Evolutionary conservation across 2,888 invertebrate species (phyloP), one percentile per base, ranked within the genome.

Genomic region (Tryphoninae sp.): DNA sequence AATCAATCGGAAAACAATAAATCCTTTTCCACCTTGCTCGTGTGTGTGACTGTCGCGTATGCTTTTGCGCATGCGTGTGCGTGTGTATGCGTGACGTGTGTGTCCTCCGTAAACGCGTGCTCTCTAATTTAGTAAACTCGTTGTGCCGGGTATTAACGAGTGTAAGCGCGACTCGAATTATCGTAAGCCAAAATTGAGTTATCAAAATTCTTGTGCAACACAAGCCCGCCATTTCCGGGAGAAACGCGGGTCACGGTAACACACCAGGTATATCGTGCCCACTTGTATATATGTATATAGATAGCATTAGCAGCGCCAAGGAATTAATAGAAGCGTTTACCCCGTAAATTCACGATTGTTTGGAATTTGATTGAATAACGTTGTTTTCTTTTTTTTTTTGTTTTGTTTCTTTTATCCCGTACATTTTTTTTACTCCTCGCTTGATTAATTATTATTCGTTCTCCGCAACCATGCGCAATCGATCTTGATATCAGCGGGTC

Each of bases 141-240:
- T 2, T 45, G 45, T 45, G 19, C 19, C 7, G 16, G 19, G 19
- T 19, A 9, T 19, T 55, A 8, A 19, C 55, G 55, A 55, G 19
- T 55, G 19, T 9, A 55, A 19, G 55, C 19, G 16, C 8, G 51
- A 6, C 13, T 16, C 55, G 19, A 19, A 19, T 55, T 45, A 1
- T 51, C 55, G 55, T 55, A 55, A 55, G 16, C 16, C 8, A 62
- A 74, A 49, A 42, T 74, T 74, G 16, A 13, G 33, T 23, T 8
- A 45, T 11, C 7, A 55, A 23, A 51, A 61, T 68, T 62, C 61
- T 68, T 68, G 68, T 68, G 67, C 75, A 45, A 75, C 58, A 23
- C 11, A 53, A 58, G 45, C 61, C 51, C 53, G 59, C 67, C 68
- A 53, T 23, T 76, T 53, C 76, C 53, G 68, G 76, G 68, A 42